phyloP scores from a whole-genome alignment of 2,888 invertebrate genomes.

The Phyllotreta cruciferae region DNA sequence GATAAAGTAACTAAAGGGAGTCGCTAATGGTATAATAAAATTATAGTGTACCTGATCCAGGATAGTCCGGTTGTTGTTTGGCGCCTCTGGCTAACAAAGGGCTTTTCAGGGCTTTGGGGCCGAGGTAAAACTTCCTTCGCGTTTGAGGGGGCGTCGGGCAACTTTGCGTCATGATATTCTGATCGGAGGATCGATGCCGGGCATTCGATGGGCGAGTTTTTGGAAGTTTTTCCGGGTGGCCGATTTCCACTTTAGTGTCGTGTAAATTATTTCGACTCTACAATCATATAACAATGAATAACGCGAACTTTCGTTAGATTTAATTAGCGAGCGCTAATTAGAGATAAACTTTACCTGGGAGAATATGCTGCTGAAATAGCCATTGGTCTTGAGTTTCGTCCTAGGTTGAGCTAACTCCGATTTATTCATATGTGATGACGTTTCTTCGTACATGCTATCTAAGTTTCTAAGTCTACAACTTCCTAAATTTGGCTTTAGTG shows the following conservation, averaged over 20 bases:
- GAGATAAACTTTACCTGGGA: slow-evolving; percentile 66
- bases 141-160: slow-evolving; percentile 83
- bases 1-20: too few relatives aligned
- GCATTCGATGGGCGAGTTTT: slow-evolving; percentile 67
- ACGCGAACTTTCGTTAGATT: neutral
- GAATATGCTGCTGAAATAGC: slow-evolving; percentile 70
- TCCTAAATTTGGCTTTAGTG: slow-evolving; percentile 54
- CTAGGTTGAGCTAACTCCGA: slow-evolving; percentile 56
- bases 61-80: slow-evolving; percentile 63
- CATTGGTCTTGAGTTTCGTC: slow-evolving; percentile 71
- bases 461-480: slow-evolving; percentile 63
- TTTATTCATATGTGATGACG: slow-evolving; percentile 45
- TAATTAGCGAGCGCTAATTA: neutral
- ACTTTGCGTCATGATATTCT: slow-evolving; percentile 72
- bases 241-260: slow-evolving; percentile 49
- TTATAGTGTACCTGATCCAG: slow-evolving; percentile 69
- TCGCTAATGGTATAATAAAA: neutral
- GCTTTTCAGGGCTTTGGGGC: slow-evolving; percentile 79
- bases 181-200: slow-evolving; percentile 51
- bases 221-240: slow-evolving; percentile 66
- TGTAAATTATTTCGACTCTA: slow-evolving; percentile 51
- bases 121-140: slow-evolving; percentile 81
- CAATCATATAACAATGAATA: slow-evolving; percentile 23
- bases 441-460: slow-evolving; percentile 60
- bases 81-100: slow-evolving; percentile 70